Percentiles rank a stretch among this genome's conserved stretches.
phyloP scores from a whole-genome alignment of 2,888 invertebrate species.

The Cheilosia pagana region DNA sequence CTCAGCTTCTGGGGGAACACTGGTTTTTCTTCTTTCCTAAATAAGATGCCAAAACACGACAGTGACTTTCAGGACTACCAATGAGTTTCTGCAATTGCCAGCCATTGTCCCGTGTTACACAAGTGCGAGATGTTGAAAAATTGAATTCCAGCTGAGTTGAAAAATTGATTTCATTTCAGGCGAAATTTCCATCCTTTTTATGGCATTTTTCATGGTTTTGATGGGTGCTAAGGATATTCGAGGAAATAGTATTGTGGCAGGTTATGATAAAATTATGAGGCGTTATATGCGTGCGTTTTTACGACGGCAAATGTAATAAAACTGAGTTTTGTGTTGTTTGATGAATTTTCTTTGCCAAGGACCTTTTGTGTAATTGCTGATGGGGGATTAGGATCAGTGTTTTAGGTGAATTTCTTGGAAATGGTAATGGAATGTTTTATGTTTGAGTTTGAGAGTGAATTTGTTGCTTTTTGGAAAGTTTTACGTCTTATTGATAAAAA shows the following conservation, averaged over 20 bases:
- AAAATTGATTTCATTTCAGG: constrained; percentile 52
- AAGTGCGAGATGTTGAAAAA: constrained; percentile 44
- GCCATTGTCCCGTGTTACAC: constrained; percentile 37
- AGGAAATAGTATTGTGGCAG: constrained; percentile 55
- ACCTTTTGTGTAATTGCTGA: constrained; percentile 11
- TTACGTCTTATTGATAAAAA: not conserved
- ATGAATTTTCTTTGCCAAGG: constrained; percentile 5
- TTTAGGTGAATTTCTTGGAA: not conserved
- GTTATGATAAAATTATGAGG: constrained; percentile 50
- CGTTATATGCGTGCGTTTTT: constrained; percentile 52
- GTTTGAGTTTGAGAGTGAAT: not conserved
- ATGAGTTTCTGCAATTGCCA: constrained; percentile 43
- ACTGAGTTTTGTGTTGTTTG: constrained; percentile 8
- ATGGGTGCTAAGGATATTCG: constrained; percentile 46
- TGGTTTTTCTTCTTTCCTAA: constrained; percentile 10
- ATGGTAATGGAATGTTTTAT: not conserved
- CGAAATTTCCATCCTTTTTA: constrained; percentile 49
- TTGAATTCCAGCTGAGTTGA: constrained; percentile 63
- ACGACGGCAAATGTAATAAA: constrained; percentile 51
- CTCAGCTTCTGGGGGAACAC: constrained; percentile 45
- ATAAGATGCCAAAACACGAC: constrained; percentile 50
- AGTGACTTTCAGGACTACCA: constrained; percentile 42
- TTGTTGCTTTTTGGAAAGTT: not conserved
- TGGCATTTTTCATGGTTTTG: constrained; percentile 54
- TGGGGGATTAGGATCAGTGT: constrained; percentile 8